Base-by-base conservation (phyloP, 2,888 invertebrate species). In the Cylindroiulus punctatus region DNA sequence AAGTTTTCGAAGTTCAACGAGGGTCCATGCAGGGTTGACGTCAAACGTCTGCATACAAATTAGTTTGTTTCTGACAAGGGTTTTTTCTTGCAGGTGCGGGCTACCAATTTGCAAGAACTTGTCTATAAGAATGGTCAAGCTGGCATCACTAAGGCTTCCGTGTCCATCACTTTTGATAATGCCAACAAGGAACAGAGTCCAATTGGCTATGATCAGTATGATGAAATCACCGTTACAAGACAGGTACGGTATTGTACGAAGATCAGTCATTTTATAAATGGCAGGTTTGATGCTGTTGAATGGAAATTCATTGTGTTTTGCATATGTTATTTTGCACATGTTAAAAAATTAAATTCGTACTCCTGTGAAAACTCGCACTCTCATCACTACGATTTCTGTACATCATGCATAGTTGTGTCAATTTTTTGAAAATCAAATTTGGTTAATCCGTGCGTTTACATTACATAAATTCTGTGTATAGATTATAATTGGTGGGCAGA, bases 111-210 rank as follows among this genome's bases (percentile, higher is more conserved):
- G 40, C 97, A 97, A 91, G 99, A 99, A 90, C 92, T 99, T 88
- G 97, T 99, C n/a, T 99, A 96, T 91, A 99, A 99, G 91, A 95
- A 95, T 91, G 99, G 99, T 0, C 98, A 98, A 90, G 97, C 97
- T 0, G 99, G 98, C 0, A 93, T 99, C 85, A 97, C 95, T 10
- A 97, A 97, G 91, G 99, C 99, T 0, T 96, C 96, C 2, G 99
- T 99, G 42, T 96, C 98, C 87, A 95, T 99, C 88, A 95, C 95
- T 0, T 99, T 99, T 91, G 98, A 99, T 90, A 99, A 99, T 91
- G 92, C 93, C 19, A 95, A 98, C 90, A 93, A 93, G 87, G 92
- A 91, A 7, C 94, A 96, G 89, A 95, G 96, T 88, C 99, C 99
- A 0, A 93, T 96, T 83, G 98, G 98, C 0, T 99, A 97, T 92